Conservation (phyloP, 2,113 vertebrate genomes). For the Stegostoma tigrinum region DNA sequence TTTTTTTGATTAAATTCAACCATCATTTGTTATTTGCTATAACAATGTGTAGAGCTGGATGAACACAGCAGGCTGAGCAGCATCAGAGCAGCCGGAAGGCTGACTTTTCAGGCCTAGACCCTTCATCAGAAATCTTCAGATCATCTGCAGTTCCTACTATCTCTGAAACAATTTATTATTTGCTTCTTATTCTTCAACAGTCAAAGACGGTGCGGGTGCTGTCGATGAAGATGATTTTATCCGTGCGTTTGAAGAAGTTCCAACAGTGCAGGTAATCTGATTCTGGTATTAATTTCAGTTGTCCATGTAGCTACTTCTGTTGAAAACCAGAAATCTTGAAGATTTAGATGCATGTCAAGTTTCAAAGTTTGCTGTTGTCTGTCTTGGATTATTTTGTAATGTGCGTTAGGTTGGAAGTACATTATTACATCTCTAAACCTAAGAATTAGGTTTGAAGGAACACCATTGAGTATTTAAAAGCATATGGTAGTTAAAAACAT, state of each 20-base stretch:
- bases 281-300: neutral
- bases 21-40: neutral
- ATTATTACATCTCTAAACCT: neutral
- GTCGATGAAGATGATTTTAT: slow-evolving; percentile 96
- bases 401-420: neutral
- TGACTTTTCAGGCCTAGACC: too few species aligned
- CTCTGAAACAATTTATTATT: neutral
- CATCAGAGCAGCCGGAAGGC: too few species aligned
- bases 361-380: neutral
- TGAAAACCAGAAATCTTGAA: neutral
- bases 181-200: slow-evolving; percentile 41
- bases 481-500: neutral
- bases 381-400: neutral
- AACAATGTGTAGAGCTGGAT: too few species aligned
- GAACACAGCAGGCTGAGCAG: too few species aligned
- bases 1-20: neutral
- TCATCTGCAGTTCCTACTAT: too few species aligned
- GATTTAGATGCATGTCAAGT: neutral
- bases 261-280: slow-evolving; percentile 69
- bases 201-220: slow-evolving; percentile 85
- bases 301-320: neutral
- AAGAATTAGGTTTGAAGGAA: neutral
- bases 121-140: too few species aligned
- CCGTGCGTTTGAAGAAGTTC: slow-evolving; percentile 90
- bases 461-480: neutral